phyloP scores from a whole-genome alignment of 2,888 invertebrate genomes.

The Campoletis raptor region DNA sequence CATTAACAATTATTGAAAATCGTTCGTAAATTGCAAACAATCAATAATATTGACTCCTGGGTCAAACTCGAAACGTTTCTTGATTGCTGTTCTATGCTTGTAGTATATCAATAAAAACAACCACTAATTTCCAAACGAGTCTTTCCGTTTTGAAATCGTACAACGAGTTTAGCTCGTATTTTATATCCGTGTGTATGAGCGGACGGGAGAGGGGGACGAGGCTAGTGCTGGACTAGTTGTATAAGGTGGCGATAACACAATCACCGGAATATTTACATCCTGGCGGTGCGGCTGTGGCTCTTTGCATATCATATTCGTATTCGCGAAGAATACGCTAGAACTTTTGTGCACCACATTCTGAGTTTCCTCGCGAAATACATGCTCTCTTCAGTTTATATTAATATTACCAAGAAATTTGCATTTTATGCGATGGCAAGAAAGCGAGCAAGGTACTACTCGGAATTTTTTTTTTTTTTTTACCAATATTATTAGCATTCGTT shows the following conservation, averaged over 20 bases:
- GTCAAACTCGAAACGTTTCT: not conserved
- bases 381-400: not conserved
- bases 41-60: not conserved
- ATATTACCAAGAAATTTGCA: slow-evolving; percentile 1
- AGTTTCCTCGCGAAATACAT: slow-evolving; percentile 19
- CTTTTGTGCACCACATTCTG: not conserved
- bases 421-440: not conserved
- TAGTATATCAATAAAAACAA: not conserved
- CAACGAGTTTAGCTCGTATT: slow-evolving; percentile 17
- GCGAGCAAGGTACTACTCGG: too few relatives aligned
- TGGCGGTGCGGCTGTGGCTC: slow-evolving; percentile 23
- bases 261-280: slow-evolving; percentile 66
- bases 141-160: not conserved
- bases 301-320: not conserved
- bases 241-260: slow-evolving; percentile 60
- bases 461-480: too few relatives aligned
- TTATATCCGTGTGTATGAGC: not conserved
- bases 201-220: not conserved
- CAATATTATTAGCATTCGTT: too few relatives aligned
- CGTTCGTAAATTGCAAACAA: not conserved
- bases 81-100: not conserved
- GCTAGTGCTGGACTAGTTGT: slow-evolving; percentile 20
- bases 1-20: not conserved
- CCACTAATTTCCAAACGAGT: slow-evolving; percentile 1
- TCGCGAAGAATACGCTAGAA: not conserved